phyloP scores from a whole-genome alignment of 2,888 invertebrate genomes.

The Caenorhabditis panamensis region DNA sequence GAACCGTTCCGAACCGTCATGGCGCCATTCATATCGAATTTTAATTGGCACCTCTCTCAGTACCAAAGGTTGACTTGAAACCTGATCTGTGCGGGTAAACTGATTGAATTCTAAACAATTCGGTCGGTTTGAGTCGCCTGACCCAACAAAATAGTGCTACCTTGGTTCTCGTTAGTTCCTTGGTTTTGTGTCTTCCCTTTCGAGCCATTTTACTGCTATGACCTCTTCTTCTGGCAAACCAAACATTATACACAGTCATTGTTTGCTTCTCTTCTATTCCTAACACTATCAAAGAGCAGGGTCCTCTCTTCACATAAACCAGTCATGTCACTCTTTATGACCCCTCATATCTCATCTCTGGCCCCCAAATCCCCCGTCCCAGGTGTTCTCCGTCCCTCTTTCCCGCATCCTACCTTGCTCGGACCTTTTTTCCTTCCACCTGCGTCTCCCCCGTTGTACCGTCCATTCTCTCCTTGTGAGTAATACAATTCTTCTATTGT shows the following conservation, averaged over 20 bases:
- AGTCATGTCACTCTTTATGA: conserved; percentile 7
- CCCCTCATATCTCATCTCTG: not conserved
- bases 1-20: not conserved
- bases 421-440: not conserved
- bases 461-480: not conserved
- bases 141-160: too few species aligned
- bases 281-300: too few species aligned
- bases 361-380: too few species aligned
- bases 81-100: conserved; percentile 18
- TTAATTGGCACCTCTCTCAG: conserved; percentile 2
- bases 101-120: conserved; percentile 17
- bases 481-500: conserved; percentile 29
- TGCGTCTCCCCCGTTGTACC: conserved; percentile 6
- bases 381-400: conserved; percentile 25
- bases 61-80: conserved; percentile 41
- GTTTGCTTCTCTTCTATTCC: too few species aligned
- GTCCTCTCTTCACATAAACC: too few species aligned
- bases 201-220: too few species aligned
- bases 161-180: too few species aligned
- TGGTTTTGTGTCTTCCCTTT: too few species aligned
- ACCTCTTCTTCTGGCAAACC: too few species aligned
- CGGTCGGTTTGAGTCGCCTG: too few species aligned
- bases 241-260: too few species aligned
- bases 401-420: not conserved
- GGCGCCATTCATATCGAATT: conserved; percentile 26